Percentiles rank a stretch among this genome's conserved stretches.
Conservation (phyloP, 2,888 invertebrate genomes). For the Halictus ligatus region DNA sequence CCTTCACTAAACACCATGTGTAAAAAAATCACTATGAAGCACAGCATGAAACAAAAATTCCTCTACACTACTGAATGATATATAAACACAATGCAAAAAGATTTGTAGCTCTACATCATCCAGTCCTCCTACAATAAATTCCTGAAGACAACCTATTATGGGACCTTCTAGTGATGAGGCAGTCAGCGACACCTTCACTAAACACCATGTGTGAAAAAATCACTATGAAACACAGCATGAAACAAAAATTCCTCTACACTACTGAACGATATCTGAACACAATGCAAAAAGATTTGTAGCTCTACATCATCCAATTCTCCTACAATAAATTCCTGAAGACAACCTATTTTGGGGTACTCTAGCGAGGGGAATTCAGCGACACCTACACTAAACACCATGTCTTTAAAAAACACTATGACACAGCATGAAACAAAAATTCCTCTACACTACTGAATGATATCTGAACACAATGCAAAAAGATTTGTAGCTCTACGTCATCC, state of each 20-base stretch:
- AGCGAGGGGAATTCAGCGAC: no score
- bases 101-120: not conserved
- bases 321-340: not conserved
- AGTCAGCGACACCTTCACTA: not conserved
- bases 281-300: not conserved
- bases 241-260: not conserved
- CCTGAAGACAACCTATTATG: not conserved
- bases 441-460: no score
- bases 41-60: not conserved
- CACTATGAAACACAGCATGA: not conserved
- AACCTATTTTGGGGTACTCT: accelerated
- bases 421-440: not conserved
- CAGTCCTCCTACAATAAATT: not conserved
- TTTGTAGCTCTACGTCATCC: not conserved
- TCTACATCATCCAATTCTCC: not conserved
- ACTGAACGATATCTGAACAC: no score
- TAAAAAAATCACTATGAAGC: no score
- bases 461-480: not conserved
- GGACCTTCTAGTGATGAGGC: accelerated
- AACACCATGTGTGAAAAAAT: not conserved
- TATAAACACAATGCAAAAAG: not conserved
- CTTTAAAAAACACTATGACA: not conserved
- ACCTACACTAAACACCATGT: not conserved
- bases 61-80: not conserved
- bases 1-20: not conserved